Base-by-base conservation (phyloP, 1,140 invertebrate species). In the Luehdorfia chinensis region DNA sequence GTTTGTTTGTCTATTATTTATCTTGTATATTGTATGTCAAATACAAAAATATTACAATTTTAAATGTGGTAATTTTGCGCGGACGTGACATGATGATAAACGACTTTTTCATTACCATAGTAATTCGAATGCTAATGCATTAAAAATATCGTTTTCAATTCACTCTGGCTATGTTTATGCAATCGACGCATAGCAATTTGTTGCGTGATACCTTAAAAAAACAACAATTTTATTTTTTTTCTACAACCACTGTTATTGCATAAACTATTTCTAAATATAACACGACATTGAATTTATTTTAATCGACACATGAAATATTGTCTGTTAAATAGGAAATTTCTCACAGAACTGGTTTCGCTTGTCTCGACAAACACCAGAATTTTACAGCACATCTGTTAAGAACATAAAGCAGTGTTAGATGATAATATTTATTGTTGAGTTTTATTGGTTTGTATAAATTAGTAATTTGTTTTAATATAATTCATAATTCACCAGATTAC, bases 61-160 rank as follows among this genome's bases (percentile, higher is more conserved):
- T n/a, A n/a, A n/a, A n/a, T n/a, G n/a, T n/a, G n/a, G n/a, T n/a
- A n/a, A n/a, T n/a, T n/a, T n/a, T n/a, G n/a, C n/a, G n/a, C n/a
- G n/a, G n/a, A n/a, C n/a, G n/a, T n/a, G n/a, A n/a, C n/a, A n/a
- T n/a, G n/a, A n/a, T n/a, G n/a, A n/a, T n/a, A n/a, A n/a, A n/a
- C n/a, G n/a, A n/a, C n/a, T n/a, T n/a, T n/a, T n/a, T n/a, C n/a
- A 37, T 37, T 37, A 37, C 34, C 11, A 37, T 37, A 12, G 34
- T 13, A 37, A 37, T 9, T 37, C 34, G 16, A 33, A 21, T 21
- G 19, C 6, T 21, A 21, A 2, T 37, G 4, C 9, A 30, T 30
- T 37, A 9, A 37, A 19, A 9, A 21, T 37, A 37, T 37, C 16
- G 34, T 19, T 37, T 37, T 23, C 18, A 16, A 12, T 2, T 25